A percentile compares a stretch with the other conserved stretches of the same genome.
phyloP scores from a whole-genome alignment of 1,140 invertebrate species.

The Portunus trituberculatus region DNA sequence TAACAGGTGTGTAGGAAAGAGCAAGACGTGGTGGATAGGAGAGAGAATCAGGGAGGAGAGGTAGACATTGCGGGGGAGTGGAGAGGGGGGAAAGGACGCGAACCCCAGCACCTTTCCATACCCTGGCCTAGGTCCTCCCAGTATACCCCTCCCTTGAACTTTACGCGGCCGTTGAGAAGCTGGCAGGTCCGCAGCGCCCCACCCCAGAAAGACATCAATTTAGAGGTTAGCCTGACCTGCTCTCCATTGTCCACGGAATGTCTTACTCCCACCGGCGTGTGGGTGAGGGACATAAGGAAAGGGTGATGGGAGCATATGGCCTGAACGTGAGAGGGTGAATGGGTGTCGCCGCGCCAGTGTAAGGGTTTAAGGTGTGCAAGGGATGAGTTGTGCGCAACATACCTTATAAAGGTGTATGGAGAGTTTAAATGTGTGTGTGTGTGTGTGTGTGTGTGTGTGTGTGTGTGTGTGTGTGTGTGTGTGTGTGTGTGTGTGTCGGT shows the following conservation, averaged over 20 bases:
- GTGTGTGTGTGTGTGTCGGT: not conserved
- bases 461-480: not conserved
- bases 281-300: not conserved
- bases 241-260: conserved; percentile 2
- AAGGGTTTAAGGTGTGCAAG: not conserved
- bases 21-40: not conserved
- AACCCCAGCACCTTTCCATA: not conserved
- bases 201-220: conserved; percentile 6
- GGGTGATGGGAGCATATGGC: not conserved
- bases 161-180: not conserved
- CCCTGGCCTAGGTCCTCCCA: too few relatives aligned
- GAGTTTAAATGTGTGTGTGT: not conserved
- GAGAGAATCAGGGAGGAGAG: not conserved
- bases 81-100: not conserved
- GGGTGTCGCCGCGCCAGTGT: not conserved
- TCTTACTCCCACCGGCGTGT: not conserved
- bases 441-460: not conserved
- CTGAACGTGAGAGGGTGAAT: not conserved
- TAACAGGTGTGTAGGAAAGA: not conserved
- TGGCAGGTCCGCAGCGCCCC: not conserved
- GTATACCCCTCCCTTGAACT: not conserved
- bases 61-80: not conserved
- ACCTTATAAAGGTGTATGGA: not conserved
- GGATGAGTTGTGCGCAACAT: not conserved
- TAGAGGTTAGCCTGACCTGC: not conserved